phyloP scores from a whole-genome alignment of 2,888 invertebrate genomes.

The Melieria omissa region DNA sequence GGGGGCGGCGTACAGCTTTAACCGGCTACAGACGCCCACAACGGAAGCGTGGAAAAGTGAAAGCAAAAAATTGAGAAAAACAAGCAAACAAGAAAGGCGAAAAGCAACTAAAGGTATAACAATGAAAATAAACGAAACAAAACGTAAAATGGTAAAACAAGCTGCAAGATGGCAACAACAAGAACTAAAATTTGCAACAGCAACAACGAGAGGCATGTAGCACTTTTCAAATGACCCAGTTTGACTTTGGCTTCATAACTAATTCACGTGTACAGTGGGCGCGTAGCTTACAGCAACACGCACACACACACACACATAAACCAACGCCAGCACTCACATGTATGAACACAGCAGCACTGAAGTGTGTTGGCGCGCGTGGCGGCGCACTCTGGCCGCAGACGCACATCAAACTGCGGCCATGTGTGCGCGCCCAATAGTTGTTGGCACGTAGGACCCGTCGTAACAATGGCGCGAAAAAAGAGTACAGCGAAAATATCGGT shows the following conservation, averaged over 20 bases:
- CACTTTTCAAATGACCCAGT: conserved; percentile 53
- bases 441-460: no score
- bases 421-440: no score
- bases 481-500: no score
- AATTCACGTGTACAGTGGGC: conserved; percentile 49
- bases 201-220: no score
- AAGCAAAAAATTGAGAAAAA: conserved; percentile 2
- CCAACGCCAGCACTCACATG: not conserved
- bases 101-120: no score
- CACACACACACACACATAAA: not conserved
- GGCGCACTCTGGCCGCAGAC: no score
- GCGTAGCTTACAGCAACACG: conserved; percentile 5
- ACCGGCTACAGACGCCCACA: not conserved
- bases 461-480: no score
- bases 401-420: no score
- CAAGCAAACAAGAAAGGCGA: not conserved
- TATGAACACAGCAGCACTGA: not conserved
- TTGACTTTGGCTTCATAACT: conserved; percentile 61
- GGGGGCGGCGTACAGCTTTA: not conserved
- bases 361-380: no score
- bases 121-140: no score
- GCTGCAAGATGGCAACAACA: no score
- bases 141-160: no score
- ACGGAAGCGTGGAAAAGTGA: not conserved
- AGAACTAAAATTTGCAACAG: conserved; percentile 18